phyloP scores from a whole-genome alignment of 2,113 vertebrate genomes.

The Apodemus sylvaticus region DNA sequence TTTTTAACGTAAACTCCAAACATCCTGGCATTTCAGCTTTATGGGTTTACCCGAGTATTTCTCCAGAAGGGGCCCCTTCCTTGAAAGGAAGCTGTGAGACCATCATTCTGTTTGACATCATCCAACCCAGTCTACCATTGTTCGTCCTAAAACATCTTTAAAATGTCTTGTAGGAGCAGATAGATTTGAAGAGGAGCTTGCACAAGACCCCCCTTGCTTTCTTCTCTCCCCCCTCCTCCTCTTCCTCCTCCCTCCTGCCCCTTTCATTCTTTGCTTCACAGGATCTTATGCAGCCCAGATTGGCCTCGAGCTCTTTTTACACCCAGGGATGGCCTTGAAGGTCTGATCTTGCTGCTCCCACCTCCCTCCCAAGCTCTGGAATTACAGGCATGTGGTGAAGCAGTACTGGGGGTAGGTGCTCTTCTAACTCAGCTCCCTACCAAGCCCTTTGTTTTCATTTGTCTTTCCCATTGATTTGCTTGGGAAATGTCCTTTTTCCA shows the following conservation, averaged over 20 bases:
- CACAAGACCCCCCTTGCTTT: too few relatives aligned
- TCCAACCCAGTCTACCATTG: not conserved
- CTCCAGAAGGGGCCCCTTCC: not conserved
- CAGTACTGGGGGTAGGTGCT: not conserved
- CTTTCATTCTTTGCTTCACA: not conserved
- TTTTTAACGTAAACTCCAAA: not conserved
- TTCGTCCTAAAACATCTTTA: not conserved
- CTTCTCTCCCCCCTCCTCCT: not conserved
- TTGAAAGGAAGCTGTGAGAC: not conserved
- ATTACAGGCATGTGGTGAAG: not conserved
- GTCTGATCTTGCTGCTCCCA: not conserved
- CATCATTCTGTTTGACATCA: not conserved
- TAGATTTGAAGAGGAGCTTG: not conserved
- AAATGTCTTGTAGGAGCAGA: not conserved
- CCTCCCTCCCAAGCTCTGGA: not conserved
- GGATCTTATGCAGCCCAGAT: not conserved
- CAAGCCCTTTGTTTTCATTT: not conserved
- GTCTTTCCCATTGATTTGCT: not conserved
- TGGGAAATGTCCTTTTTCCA: not conserved
- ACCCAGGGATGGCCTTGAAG: not conserved
- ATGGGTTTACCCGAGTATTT: not conserved
- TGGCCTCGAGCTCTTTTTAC: not conserved
- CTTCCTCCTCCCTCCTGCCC: not conserved
- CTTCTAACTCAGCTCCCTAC: not conserved
- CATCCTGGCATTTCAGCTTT: not conserved